Evolutionary conservation across 2,113 vertebrate species (phyloP).

Genomic region (Casuarius casuarius): DNA sequence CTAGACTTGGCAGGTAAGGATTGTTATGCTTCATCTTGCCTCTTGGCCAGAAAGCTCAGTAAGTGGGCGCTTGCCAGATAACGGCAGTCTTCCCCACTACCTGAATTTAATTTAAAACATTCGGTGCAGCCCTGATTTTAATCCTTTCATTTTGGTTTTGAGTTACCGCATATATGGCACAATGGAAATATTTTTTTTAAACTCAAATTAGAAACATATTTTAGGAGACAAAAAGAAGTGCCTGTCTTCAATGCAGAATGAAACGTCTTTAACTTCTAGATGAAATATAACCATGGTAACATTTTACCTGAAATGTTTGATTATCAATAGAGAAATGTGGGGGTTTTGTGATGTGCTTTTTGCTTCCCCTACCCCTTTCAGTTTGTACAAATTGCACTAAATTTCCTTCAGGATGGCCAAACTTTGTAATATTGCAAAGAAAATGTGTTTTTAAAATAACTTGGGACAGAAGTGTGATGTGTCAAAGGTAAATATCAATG

Average conservation of each 20-base stretch:
- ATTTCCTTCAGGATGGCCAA: background rate
- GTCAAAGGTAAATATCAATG: background rate
- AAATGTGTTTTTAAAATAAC: background rate
- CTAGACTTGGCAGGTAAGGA: constrained; percentile 66
- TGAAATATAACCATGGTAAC: constrained; percentile 55
- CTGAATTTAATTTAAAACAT: constrained; percentile 87
- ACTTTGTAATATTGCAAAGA: background rate
- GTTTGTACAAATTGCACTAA: background rate
- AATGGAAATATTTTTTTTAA: constrained; percentile 82
- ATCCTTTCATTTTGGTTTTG: constrained; percentile 85
- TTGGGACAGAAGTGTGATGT: background rate
- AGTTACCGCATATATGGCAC: constrained; percentile 81
- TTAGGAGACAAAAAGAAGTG: constrained; percentile 57
- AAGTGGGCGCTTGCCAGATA: constrained; percentile 69
- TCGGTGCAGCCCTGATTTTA: constrained; percentile 77
- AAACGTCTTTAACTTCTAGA: constrained; percentile 73
- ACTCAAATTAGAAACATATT: constrained; percentile 84
- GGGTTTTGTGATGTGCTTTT: background rate
- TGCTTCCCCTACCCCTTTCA: background rate
- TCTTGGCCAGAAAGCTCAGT: constrained; percentile 64
- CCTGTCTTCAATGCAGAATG: constrained; percentile 63
- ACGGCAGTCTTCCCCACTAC: constrained; percentile 75
- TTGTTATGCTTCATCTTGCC: constrained; percentile 67
- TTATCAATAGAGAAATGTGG: background rate
- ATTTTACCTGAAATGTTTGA: constrained; percentile 7